Conservation (phyloP, 1,140 invertebrate genomes). For the Drosophila murphyi region DNA sequence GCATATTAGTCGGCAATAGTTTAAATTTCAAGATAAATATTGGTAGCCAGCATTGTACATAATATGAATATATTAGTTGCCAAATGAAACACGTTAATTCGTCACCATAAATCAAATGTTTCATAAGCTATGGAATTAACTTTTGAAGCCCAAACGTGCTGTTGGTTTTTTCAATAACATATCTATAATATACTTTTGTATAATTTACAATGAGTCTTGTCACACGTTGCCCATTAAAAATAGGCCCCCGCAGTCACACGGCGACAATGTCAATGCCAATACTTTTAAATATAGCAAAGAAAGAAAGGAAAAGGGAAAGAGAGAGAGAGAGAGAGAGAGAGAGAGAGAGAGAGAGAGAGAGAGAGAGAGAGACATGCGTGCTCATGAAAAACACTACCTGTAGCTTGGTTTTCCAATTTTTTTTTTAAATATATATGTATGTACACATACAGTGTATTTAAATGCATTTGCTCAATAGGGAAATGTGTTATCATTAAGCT, state of each 20-base stretch:
- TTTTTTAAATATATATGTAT: too few species aligned
- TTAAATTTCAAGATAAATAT: too few species aligned
- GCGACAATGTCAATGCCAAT: slow-evolving; percentile 70
- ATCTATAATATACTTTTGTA: slow-evolving; percentile 8
- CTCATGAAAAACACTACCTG: too few species aligned
- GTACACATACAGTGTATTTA: too few species aligned
- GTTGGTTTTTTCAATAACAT: neutral
- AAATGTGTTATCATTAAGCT: too few species aligned
- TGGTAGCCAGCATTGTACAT: too few species aligned
- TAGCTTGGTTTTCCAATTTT: too few species aligned
- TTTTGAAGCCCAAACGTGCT: slow-evolving; percentile 25
- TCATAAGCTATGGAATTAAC: neutral
- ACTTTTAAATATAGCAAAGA: slow-evolving; percentile 22
- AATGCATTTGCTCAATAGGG: too few species aligned
- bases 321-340: slow-evolving; percentile 31
- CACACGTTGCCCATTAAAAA: slow-evolving; percentile 53
- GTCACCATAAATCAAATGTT: slow-evolving; percentile 9
- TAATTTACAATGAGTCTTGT: slow-evolving; percentile 8
- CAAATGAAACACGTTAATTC: too few species aligned
- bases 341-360: neutral
- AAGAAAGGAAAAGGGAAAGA: slow-evolving; percentile 26
- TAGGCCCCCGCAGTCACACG: slow-evolving; percentile 22
- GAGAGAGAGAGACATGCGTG: too few species aligned
- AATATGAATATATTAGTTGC: too few species aligned
- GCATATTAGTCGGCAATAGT: too few species aligned